A percentile compares a stretch with the other conserved stretches of the same genome.
Conservation (phyloP, 2,113 vertebrate species). For the Heterotilapia buettikoferi region DNA sequence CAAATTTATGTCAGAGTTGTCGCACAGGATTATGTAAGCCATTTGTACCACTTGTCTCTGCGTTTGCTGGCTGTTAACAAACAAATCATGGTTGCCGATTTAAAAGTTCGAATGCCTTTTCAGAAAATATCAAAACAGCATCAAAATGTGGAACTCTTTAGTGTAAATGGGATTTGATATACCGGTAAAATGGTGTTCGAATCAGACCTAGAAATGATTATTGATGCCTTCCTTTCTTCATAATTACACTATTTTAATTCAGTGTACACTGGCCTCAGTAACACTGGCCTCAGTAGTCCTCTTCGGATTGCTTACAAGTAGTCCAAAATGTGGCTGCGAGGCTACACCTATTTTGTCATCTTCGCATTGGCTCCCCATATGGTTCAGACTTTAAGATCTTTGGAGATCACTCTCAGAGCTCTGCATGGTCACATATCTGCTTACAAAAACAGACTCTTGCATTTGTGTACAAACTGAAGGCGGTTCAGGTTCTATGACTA, state of each 20-base stretch:
- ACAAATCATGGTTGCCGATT: background rate
- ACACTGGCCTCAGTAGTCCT: background rate
- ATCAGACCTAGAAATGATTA: background rate
- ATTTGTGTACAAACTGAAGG: background rate
- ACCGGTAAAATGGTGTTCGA: background rate
- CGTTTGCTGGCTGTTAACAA: background rate
- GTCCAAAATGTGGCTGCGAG: background rate
- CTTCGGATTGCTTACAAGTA: background rate
- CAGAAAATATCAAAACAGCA: background rate
- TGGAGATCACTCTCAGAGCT: background rate
- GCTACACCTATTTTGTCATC: background rate
- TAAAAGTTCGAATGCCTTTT: background rate
- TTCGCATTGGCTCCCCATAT: background rate
- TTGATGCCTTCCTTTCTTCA: background rate
- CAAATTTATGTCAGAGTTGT: slow-evolving; percentile 34
- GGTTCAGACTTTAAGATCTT: background rate
- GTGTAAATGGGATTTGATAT: background rate
- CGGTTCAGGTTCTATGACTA: background rate
- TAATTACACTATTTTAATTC: background rate
- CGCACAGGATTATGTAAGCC: slow-evolving; percentile 5
- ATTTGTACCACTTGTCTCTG: slow-evolving; percentile 19
- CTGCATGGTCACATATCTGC: background rate
- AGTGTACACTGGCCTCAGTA: background rate
- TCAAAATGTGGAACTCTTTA: background rate
- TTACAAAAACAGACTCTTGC: background rate